Conservation (phyloP, 2,113 vertebrate species). For the Dinomys branickii region DNA sequence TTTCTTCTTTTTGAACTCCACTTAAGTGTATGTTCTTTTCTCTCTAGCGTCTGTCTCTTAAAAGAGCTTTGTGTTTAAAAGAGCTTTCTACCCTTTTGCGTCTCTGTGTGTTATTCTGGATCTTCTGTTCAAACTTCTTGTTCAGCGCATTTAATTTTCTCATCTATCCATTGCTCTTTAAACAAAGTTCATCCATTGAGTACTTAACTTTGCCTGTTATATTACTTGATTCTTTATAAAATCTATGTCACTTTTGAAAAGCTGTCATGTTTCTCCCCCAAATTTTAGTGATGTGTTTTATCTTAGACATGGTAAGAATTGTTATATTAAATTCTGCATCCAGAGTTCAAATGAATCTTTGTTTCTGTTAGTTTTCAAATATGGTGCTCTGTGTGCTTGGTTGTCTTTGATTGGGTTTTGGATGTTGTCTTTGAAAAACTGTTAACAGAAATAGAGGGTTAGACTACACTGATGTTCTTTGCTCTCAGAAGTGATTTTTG, state of each 20-base stretch:
- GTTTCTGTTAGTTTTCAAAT: not conserved
- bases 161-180: not conserved
- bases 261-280: not conserved
- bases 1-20: not conserved
- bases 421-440: not conserved
- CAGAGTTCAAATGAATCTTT: not conserved
- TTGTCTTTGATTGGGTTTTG: not conserved
- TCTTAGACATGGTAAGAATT: not conserved
- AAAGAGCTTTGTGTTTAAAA: not conserved
- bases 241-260: not conserved
- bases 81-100: not conserved
- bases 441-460: not conserved
- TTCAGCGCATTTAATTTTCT: not conserved
- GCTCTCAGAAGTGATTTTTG: not conserved
- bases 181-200: not conserved
- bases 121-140: not conserved
- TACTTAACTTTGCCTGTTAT: not conserved
- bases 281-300: not conserved
- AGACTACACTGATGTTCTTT: not conserved
- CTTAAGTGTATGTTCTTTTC: not conserved
- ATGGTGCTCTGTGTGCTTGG: not conserved
- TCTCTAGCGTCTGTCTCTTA: not conserved
- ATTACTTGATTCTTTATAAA: slow-evolving; percentile 42
- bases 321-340: not conserved
- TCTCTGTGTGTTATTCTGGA: not conserved